Percentiles rank a stretch among this genome's conserved stretches.
These are phyloP conservation scores for Enoplosus armatus DNA, from an alignment of 2,797 vertebrate genomes.

Conservation along the genomic window DNA sequence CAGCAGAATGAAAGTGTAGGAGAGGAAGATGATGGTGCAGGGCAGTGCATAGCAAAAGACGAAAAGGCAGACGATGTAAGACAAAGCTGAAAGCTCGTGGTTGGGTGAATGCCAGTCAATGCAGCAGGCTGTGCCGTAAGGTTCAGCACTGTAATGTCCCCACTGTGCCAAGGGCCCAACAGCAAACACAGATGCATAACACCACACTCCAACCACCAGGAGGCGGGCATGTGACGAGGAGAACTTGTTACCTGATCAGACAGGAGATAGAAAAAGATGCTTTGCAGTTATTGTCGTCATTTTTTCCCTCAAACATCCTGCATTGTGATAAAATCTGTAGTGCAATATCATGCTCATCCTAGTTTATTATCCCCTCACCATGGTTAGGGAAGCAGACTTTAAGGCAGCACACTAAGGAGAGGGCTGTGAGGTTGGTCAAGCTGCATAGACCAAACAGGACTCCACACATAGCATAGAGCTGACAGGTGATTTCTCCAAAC, in stretches of 20 bases:
- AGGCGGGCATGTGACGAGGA: constrained; percentile 83
- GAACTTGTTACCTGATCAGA: constrained; percentile 87
- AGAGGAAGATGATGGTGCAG: constrained; percentile 87
- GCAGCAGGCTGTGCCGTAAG: constrained; percentile 92
- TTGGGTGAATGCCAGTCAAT: constrained; percentile 87
- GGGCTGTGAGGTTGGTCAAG: constrained; percentile 85
- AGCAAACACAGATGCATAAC: constrained; percentile 87
- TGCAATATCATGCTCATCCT: neutral
- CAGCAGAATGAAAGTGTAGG: constrained; percentile 88
- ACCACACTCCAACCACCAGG: constrained; percentile 88
- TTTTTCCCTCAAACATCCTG: neutral
- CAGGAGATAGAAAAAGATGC: constrained; percentile 32
- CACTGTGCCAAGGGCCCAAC: constrained; percentile 86
- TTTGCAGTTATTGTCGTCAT: constrained; percentile 8
- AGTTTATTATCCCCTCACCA: constrained; percentile 76
- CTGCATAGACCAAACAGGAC: constrained; percentile 87
- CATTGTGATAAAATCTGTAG: neutral
- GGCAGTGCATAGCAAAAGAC: constrained; percentile 90
- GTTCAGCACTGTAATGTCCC: constrained; percentile 89
- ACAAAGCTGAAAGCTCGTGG: constrained; percentile 77
- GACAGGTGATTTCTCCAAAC: constrained; percentile 86
- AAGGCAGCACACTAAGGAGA: constrained; percentile 90
- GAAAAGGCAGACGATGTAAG: constrained; percentile 89
- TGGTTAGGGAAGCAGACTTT: constrained; percentile 90
- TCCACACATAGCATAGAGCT: constrained; percentile 89